phyloP scores from a whole-genome alignment of 1,140 invertebrate genomes.

The Tetramorium simillimum region DNA sequence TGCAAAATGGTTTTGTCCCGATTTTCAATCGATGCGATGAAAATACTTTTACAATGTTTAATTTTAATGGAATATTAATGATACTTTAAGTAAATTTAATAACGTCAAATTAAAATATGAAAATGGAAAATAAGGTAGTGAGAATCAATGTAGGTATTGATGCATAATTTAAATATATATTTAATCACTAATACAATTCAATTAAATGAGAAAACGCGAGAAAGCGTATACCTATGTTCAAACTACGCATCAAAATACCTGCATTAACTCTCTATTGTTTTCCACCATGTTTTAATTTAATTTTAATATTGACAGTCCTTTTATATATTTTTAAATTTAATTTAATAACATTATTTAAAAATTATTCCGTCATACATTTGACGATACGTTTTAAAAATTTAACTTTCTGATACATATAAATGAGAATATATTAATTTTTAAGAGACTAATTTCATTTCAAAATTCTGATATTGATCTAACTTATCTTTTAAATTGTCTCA shows the following conservation, averaged over 20 bases:
- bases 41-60: background rate
- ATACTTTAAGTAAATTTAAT: background rate
- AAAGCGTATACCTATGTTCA: too few relatives aligned
- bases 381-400: background rate
- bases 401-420: background rate
- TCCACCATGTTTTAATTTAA: too few relatives aligned
- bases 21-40: background rate
- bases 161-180: too few relatives aligned
- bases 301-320: too few relatives aligned
- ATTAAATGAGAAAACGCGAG: too few relatives aligned
- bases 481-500: background rate
- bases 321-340: background rate
- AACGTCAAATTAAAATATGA: background rate
- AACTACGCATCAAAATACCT: too few relatives aligned
- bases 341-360: background rate
- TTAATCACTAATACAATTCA: too few relatives aligned
- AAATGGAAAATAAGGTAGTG: too few relatives aligned
- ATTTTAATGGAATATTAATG: background rate
- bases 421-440: slow-evolving; percentile 5
- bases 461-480: background rate
- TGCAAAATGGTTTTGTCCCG: background rate
- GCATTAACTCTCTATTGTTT: too few relatives aligned
- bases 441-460: background rate
- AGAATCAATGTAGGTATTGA: too few relatives aligned
- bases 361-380: background rate